phyloP scores from a whole-genome alignment of 2,888 invertebrate genomes.

The Ormyrus nitidulus region DNA sequence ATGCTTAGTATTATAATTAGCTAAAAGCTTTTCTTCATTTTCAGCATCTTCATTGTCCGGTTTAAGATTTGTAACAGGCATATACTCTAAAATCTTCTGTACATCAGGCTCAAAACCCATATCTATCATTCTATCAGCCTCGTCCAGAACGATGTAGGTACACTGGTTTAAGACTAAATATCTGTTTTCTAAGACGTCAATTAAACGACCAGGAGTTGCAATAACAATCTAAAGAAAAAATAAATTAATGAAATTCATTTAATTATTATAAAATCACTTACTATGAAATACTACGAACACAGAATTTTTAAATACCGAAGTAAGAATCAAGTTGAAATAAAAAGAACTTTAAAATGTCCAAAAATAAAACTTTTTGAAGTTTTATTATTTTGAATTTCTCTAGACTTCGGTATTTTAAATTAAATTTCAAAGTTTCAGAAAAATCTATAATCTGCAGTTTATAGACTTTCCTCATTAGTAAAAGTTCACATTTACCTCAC shows the following conservation, averaged over 20 bases:
- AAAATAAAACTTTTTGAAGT: slow-evolving; percentile 21
- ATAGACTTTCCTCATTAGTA: background rate
- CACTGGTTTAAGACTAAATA: slow-evolving; percentile 98
- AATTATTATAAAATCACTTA: too few relatives aligned
- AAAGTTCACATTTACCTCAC: slow-evolving; percentile 81
- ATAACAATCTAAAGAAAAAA: slow-evolving; percentile 87
- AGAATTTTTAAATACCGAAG: too few relatives aligned
- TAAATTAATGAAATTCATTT: too few relatives aligned
- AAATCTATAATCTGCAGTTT: background rate
- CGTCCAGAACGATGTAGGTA: slow-evolving; percentile 96
- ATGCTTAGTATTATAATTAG: slow-evolving; percentile 96
- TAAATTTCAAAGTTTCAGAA: slow-evolving; percentile 17
- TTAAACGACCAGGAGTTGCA: slow-evolving; percentile 99
- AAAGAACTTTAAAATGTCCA: background rate
- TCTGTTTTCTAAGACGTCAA: slow-evolving; percentile 98
- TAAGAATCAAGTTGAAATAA: too few relatives aligned
- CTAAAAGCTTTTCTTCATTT: slow-evolving; percentile 91
- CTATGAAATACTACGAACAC: too few relatives aligned
- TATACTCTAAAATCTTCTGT: slow-evolving; percentile 96
- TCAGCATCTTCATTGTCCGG: slow-evolving; percentile 99
- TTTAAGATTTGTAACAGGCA: slow-evolving; percentile 98
- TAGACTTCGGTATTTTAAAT: background rate
- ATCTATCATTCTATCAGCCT: slow-evolving; percentile 99
- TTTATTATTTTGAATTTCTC: slow-evolving; percentile 16
- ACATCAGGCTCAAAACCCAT: slow-evolving; percentile 99